phyloP scores from a whole-genome alignment of 2,797 vertebrate species.

The Syngnathus acus region DNA sequence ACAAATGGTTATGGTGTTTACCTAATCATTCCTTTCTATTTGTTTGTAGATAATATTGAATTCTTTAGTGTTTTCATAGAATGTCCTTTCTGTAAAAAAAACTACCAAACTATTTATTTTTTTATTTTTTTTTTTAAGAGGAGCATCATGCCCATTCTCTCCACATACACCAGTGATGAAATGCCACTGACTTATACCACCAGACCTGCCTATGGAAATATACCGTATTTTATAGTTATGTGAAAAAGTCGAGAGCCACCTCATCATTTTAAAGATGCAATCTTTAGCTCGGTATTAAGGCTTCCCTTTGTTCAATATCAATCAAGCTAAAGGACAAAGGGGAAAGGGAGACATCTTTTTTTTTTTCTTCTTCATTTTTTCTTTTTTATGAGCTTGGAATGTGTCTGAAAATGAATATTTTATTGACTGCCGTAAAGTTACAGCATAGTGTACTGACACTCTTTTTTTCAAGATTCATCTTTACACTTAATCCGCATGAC shows the following conservation, averaged over 20 bases:
- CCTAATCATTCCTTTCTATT: neutral
- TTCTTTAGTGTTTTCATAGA: neutral
- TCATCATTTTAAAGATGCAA: constrained; percentile 5
- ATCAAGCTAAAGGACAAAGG: constrained; percentile 14
- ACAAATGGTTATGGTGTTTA: neutral
- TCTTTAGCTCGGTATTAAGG: constrained; percentile 1
- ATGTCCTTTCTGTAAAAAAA: neutral
- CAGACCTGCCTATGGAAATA: constrained; percentile 1
- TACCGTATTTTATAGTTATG: neutral
- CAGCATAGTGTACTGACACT: constrained; percentile 1
- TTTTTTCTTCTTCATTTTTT: constrained; percentile 14
- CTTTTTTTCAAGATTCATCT: neutral
- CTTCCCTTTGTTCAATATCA: constrained; percentile 7
- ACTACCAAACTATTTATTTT: neutral
- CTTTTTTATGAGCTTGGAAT: constrained; percentile 17
- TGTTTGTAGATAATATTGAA: neutral
- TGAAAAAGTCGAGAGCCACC: neutral
- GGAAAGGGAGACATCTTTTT: constrained; percentile 1
- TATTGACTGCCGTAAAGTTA: constrained; percentile 16
- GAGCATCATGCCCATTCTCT: neutral
- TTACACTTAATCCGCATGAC: neutral
- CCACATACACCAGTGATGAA: neutral
- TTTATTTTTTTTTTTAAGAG: neutral
- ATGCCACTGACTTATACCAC: neutral
- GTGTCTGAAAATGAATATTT: constrained; percentile 13